Percentiles rank a stretch among this genome's conserved stretches.
phyloP scores from a whole-genome alignment of 2,797 vertebrate species.

The Lithobates pipiens region DNA sequence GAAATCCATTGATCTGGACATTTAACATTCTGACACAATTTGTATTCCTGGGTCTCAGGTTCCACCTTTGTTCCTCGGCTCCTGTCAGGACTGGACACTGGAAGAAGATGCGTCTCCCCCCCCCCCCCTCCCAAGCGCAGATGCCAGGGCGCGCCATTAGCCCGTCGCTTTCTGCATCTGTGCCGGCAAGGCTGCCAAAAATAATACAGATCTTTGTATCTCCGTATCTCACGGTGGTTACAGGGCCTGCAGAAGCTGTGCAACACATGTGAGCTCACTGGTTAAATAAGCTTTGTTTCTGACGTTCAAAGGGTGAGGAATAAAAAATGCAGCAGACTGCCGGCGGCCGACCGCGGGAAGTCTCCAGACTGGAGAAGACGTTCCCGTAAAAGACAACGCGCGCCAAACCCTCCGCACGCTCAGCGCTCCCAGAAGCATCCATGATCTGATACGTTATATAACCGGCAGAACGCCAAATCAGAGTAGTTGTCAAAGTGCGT shows the following conservation, averaged over 20 bases:
- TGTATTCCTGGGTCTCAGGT: slow-evolving; percentile 42
- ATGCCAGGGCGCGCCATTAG: background rate
- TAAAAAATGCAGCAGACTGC: background rate
- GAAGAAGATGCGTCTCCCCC: background rate
- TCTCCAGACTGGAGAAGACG: background rate
- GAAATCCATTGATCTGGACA: slow-evolving; percentile 68
- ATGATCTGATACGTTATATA: background rate
- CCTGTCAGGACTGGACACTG: slow-evolving; percentile 32
- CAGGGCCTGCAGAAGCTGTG: slow-evolving; percentile 2
- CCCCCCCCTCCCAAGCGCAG: background rate
- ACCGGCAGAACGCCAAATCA: background rate
- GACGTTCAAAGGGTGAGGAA: slow-evolving; percentile 2
- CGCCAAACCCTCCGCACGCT: background rate
- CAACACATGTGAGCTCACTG: background rate
- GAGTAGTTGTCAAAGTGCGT: too few species aligned
- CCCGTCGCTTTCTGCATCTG: slow-evolving; percentile 12
- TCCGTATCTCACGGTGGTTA: background rate
- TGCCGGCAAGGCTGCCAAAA: slow-evolving; percentile 7
- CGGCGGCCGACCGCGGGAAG: background rate
- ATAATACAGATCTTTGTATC: background rate
- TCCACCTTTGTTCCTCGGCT: slow-evolving; percentile 42
- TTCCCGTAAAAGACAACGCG: background rate
- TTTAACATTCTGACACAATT: slow-evolving; percentile 67
- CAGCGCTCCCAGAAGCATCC: too few species aligned
- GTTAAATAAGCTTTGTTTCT: slow-evolving; percentile 4